These are phyloP conservation scores for Amphipoea lucens DNA, from an alignment of 2,888 invertebrate genomes.

Conservation along the genomic window DNA sequence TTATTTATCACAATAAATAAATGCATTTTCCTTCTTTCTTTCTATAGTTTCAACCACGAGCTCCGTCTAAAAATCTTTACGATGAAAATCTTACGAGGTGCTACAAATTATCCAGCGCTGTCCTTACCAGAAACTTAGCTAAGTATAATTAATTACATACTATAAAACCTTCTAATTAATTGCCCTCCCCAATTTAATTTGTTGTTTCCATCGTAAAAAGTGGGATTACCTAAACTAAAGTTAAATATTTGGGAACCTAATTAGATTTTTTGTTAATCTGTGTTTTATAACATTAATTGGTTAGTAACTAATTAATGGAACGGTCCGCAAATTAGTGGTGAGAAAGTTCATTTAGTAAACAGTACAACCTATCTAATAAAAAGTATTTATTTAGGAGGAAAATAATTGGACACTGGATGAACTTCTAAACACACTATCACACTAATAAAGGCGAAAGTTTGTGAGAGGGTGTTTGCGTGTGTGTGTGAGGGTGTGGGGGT, in stretches of 20 bases:
- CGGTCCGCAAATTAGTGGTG: background rate
- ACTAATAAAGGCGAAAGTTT: no score
- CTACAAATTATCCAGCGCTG: conserved; percentile 47
- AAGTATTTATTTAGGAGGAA: no score
- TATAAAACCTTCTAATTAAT: conserved; percentile 51
- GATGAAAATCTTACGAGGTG: conserved; percentile 25
- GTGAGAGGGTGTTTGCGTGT: no score
- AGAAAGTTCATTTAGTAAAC: background rate
- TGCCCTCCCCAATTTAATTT: conserved; percentile 46
- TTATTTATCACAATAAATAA: no score
- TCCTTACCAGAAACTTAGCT: conserved; percentile 42
- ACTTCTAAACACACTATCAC: no score
- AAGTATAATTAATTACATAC: conserved; percentile 51
- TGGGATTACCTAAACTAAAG: conserved; percentile 27
- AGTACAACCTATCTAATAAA: background rate
- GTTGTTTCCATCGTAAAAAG: conserved; percentile 35
- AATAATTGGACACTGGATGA: no score
- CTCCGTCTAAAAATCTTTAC: background rate
- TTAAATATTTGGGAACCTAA: conserved; percentile 35
- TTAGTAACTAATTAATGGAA: conserved; percentile 17
- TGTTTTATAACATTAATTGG: conserved; percentile 16
- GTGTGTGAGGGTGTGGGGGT: no score
- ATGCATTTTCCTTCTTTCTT: no score
- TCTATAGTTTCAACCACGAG: background rate
- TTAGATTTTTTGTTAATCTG: conserved; percentile 19